Conservation (phyloP, 2,888 invertebrate species). For the Diarsia rubi region DNA sequence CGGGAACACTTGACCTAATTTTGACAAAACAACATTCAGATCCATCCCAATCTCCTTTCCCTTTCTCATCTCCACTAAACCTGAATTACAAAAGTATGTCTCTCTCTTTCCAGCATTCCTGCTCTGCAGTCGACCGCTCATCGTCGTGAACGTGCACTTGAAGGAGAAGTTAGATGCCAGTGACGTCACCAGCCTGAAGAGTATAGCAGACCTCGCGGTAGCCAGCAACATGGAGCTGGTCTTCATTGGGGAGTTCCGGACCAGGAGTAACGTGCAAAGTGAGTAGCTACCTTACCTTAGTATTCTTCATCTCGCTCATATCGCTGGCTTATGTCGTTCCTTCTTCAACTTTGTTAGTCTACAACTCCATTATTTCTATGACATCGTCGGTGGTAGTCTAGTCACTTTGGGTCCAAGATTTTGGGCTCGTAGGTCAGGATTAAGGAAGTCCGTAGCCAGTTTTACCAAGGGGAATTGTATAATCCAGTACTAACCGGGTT, state of each 20-base stretch:
- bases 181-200: conserved; percentile 71
- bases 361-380: not conserved
- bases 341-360: not conserved
- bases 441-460: no score
- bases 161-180: conserved; percentile 72
- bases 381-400: not conserved
- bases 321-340: not conserved
- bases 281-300: conserved; percentile 64
- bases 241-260: conserved; percentile 82
- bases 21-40: not conserved
- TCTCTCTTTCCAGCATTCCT: conserved; percentile 84
- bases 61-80: not conserved
- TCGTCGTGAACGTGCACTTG: conserved; percentile 87
- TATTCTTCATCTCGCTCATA: not conserved
- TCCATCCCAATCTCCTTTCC: no score
- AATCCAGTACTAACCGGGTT: no score
- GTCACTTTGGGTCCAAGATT: not conserved
- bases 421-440: not conserved
- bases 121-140: conserved; percentile 86
- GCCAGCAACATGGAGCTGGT: conserved; percentile 74
- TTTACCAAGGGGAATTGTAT: no score
- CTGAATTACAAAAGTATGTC: not conserved
- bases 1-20: no score
- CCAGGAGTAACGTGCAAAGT: conserved; percentile 83
- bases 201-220: conserved; percentile 75